Conservation (phyloP, 2,797 vertebrate genomes). For the Mastacembelus armatus region DNA sequence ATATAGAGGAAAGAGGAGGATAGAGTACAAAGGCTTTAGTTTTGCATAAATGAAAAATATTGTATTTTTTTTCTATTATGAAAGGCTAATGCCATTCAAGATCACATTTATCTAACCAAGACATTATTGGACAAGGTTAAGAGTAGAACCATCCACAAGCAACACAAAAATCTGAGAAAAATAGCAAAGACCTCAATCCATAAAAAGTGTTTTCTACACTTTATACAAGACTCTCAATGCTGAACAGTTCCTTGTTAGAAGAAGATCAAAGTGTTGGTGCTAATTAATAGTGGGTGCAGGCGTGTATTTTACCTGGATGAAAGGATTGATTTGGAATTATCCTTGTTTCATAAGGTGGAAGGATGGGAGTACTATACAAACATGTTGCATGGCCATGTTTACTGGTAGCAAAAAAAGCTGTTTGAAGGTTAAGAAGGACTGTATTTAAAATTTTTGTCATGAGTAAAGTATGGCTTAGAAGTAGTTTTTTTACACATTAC, state of each 20-base stretch:
- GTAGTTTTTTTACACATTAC: background rate
- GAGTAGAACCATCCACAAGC: conserved; percentile 13
- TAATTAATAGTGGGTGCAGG: conserved; percentile 68
- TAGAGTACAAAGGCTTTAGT: conserved; percentile 43
- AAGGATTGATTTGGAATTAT: conserved; percentile 59
- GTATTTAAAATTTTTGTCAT: conserved; percentile 1
- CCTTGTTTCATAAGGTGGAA: conserved; percentile 33
- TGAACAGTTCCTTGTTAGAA: conserved; percentile 45
- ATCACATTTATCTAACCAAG: conserved; percentile 34
- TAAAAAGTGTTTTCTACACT: conserved; percentile 50
- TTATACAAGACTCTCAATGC: conserved; percentile 37
- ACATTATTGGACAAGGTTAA: conserved; percentile 21
- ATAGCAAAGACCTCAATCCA: conserved; percentile 57
- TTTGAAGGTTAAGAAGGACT: conserved; percentile 15
- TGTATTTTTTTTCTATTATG: conserved; percentile 30
- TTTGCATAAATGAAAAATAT: conserved; percentile 40
- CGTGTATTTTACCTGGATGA: conserved; percentile 68
- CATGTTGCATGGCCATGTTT: conserved; percentile 20
- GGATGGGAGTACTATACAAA: conserved; percentile 24
- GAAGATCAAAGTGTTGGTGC: conserved; percentile 64
- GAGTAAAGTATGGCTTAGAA: background rate
- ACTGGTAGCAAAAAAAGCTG: background rate
- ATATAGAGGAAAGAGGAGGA: conserved; percentile 28
- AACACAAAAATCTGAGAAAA: conserved; percentile 40
- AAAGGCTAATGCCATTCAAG: conserved; percentile 40